Evolutionary conservation across 2,113 vertebrate species (phyloP), one percentile per base, ranked within the genome.

Genomic region (Podocnemis expansa): DNA sequence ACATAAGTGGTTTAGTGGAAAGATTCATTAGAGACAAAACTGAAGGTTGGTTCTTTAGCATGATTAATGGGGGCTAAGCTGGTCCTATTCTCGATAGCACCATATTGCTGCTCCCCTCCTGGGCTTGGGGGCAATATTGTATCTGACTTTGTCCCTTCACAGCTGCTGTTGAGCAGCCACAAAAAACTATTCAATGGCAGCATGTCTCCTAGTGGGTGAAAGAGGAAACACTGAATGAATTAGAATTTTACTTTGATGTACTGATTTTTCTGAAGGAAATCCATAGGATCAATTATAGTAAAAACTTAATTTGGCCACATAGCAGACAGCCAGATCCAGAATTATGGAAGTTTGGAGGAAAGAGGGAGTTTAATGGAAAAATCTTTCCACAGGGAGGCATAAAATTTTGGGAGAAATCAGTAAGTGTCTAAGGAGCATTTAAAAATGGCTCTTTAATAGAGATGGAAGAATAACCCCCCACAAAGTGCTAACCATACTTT

Each of bases 371-470:
- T 97, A 96, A 63, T 87, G 94, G 93, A 94, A 96, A 97, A 93
- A 91, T 24, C 4, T 96, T 95, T 96, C 88, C 95, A 96, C 4
- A 34, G 85, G 95, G 94, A 92, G 95, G 96, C 96, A 97, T 90
- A 98, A 97, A 96, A 83, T 91, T 95, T 90, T 97, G 93, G 88
- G 96, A 96, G 94, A 97, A 93, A 95, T 94, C 92, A 94, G 94
- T 91, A 97, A 96, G 92, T 97, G 82, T 76, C 81, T 41, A 84
- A 45, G 82, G 91, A 95, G 94, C 49, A 90, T 95, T 97, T 97
- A 95, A 95, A 88, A 93, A 63, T 55, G 63, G 93, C 91, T 82
- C 89, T 91, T 93, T 97, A 97, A 95, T 83, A 94, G 88, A 91
- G 84, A 93, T 94, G 91, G 89, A 96, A 93, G 93, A 93, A 78